These are phyloP conservation scores for Sebastes cheni DNA, from an alignment of 2,797 vertebrate species.

Conservation along the genomic window DNA sequence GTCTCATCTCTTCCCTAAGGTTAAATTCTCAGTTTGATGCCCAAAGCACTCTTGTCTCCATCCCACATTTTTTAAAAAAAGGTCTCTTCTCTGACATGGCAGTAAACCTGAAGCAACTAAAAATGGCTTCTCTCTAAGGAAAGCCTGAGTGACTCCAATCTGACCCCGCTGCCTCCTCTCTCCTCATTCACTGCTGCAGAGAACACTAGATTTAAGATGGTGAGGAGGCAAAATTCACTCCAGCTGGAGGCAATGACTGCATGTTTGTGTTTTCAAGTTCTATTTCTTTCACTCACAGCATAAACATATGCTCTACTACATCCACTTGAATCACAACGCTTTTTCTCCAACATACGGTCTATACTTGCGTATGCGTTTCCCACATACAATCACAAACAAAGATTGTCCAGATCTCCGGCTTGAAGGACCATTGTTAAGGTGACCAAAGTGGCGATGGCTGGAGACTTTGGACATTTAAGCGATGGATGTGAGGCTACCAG, in stretches of 20 bases:
- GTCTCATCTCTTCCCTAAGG: conserved; percentile 19
- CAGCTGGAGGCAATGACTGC: conserved; percentile 38
- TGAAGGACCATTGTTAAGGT: too few relatives aligned
- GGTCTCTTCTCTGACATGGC: conserved; percentile 14
- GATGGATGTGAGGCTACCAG: too few relatives aligned
- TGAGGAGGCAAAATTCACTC: conserved; percentile 2
- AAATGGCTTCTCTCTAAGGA: conserved; percentile 54
- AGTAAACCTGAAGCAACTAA: conserved; percentile 47
- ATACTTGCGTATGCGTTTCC: background rate
- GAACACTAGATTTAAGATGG: conserved; percentile 40
- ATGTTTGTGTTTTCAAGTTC: background rate
- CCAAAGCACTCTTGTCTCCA: conserved; percentile 27
- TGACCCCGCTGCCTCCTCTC: conserved; percentile 54
- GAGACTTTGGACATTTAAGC: too few relatives aligned
- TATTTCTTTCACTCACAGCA: background rate
- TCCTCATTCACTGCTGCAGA: conserved; percentile 22
- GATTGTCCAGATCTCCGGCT: too few relatives aligned
- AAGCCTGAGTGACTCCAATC: conserved; percentile 55
- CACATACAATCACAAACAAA: conserved; percentile 5
- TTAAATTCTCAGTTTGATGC: conserved; percentile 30
- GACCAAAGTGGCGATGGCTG: too few relatives aligned
- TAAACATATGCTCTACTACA: background rate
- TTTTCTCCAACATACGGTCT: background rate
- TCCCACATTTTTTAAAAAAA: conserved; percentile 9
- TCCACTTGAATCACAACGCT: background rate